Evolutionary conservation across 2,888 invertebrate genomes (phyloP).

Genomic region (Cynaeus angustus): DNA sequence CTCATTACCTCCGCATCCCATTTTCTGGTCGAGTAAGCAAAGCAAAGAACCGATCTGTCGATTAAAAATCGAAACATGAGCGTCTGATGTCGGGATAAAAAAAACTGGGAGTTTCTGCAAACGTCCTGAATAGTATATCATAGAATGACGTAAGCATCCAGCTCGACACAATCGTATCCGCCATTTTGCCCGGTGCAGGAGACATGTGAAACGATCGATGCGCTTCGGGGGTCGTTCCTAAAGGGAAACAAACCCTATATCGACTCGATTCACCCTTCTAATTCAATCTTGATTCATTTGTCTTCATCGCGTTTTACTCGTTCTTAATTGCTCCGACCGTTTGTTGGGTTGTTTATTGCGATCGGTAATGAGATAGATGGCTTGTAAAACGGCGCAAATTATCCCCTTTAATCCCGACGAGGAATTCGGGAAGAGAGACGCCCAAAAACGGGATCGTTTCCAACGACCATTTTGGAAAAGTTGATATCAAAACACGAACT

Average conservation of each 20-base stretch:
- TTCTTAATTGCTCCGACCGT: constrained; percentile 49
- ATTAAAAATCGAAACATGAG: constrained; percentile 12
- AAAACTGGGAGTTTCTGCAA: background rate
- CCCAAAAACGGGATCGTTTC: background rate
- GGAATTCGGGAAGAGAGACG: background rate
- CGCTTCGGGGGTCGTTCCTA: constrained; percentile 57
- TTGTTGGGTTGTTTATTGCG: constrained; percentile 49
- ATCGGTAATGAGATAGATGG: constrained; percentile 46
- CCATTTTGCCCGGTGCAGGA: constrained; percentile 70
- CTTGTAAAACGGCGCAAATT: constrained; percentile 35
- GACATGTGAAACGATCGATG: constrained; percentile 70
- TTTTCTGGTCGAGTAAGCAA: constrained; percentile 35
- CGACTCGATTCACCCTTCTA: constrained; percentile 54
- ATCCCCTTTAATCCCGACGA: constrained; percentile 30
- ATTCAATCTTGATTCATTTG: constrained; percentile 63
- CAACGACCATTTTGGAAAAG: constrained; percentile 1
- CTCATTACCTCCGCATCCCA: constrained; percentile 17
- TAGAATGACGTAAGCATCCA: constrained; percentile 50
- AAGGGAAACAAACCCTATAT: constrained; percentile 64
- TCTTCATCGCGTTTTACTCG: constrained; percentile 60
- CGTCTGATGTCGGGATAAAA: constrained; percentile 1
- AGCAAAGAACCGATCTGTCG: constrained; percentile 20
- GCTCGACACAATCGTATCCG: constrained; percentile 52
- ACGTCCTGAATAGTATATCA: constrained; percentile 20
- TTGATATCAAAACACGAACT: background rate